phyloP scores from a whole-genome alignment of 2,888 invertebrate species.

The Drosophila borealis region DNA sequence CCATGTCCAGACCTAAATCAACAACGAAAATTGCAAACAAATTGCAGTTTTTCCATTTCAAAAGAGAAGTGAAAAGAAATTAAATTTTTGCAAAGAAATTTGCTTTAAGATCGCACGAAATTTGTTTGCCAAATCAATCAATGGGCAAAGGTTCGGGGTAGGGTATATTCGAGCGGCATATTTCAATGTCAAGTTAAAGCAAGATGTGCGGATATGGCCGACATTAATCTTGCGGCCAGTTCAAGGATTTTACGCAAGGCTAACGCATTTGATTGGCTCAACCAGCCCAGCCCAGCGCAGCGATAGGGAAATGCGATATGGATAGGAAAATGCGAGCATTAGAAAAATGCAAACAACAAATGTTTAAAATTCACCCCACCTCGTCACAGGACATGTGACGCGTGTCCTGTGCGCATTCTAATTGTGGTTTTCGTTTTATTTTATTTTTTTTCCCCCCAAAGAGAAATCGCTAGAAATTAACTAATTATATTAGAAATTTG shows the following conservation, averaged over 20 bases:
- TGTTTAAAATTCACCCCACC: slow-evolving; percentile 26
- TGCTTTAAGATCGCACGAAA: slow-evolving; percentile 37
- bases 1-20: slow-evolving; percentile 61
- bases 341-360: slow-evolving; percentile 19
- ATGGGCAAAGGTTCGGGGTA: slow-evolving; percentile 12
- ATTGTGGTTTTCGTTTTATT: slow-evolving; percentile 57
- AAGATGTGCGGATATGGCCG: slow-evolving; percentile 42
- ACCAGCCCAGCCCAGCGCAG: background rate
- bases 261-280: slow-evolving; percentile 52
- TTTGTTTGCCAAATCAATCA: slow-evolving; percentile 73
- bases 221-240: slow-evolving; percentile 68
- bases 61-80: slow-evolving; percentile 47
- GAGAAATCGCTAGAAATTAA: slow-evolving; percentile 76
- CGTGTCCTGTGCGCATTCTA: slow-evolving; percentile 58
- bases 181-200: slow-evolving; percentile 66
- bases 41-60: slow-evolving; percentile 42
- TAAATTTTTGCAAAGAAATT: slow-evolving; percentile 28
- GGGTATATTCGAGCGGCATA: slow-evolving; percentile 37
- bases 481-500: slow-evolving; percentile 61
- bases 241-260: slow-evolving; percentile 60
- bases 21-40: slow-evolving; percentile 71
- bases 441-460: background rate
- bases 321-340: background rate
- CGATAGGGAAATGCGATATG: slow-evolving; percentile 47
- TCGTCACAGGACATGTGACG: slow-evolving; percentile 52